These are phyloP conservation scores for Synodontis membranacea DNA, from an alignment of 2,113 vertebrate species.

Conservation along the genomic window DNA sequence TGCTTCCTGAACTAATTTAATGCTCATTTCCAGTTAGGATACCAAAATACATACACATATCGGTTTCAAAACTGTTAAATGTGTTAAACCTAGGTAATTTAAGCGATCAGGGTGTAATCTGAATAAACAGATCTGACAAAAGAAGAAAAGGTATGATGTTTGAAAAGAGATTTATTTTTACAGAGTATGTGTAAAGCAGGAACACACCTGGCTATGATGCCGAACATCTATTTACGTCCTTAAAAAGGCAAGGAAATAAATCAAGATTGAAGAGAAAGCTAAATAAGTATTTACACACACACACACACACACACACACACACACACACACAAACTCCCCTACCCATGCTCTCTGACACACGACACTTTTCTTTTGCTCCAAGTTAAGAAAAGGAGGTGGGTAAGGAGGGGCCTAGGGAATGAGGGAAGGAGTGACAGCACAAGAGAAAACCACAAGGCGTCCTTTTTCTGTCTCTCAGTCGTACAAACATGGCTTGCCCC, in stretches of 20 bases:
- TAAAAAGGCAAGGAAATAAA: neutral
- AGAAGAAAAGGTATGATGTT: neutral
- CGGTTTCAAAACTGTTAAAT: neutral
- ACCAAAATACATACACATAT: neutral
- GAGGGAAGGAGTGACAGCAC: constrained; percentile 2
- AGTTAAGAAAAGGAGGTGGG: constrained; percentile 39
- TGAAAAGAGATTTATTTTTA: neutral
- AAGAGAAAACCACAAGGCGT: constrained; percentile 56
- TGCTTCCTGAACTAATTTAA: neutral
- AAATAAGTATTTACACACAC: constrained; percentile 2
- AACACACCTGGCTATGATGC: neutral
- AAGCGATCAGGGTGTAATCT: neutral
- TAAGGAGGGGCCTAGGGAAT: constrained; percentile 16
- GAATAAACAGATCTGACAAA: neutral
- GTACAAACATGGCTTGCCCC: constrained; percentile 57
- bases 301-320: neutral
- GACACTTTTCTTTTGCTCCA: constrained; percentile 56
- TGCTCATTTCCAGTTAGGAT: neutral
- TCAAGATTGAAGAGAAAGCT: neutral
- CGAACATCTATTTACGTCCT: neutral
- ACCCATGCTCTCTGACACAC: constrained; percentile 57
- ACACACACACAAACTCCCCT: neutral
- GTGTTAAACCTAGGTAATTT: too few relatives aligned
- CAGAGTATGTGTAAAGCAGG: neutral
- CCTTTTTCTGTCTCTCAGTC: constrained; percentile 58